Evolutionary conservation across 2,888 invertebrate species (phyloP), one percentile per base, ranked within the genome.

Genomic region (Stictocephala bisonia): DNA sequence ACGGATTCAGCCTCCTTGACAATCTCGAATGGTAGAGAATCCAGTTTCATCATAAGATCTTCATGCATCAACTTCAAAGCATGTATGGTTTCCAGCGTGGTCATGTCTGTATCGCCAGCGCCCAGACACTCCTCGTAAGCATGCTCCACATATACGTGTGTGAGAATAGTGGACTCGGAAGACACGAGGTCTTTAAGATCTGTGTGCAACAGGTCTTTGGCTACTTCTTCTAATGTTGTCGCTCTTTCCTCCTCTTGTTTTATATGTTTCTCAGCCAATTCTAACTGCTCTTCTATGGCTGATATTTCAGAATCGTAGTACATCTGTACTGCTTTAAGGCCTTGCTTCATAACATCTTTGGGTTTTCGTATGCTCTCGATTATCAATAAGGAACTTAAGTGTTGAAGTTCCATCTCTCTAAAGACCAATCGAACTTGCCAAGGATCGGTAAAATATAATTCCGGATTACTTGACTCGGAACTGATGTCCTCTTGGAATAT

Each of bases 381-480:
- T 9, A 64, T 60, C 22, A 70, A 24, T 2, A 74, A 51, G 0
- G 74, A 66, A n/a, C 67, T 69, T 6, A 74, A 50, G 29, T 74
- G 74, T 22, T 76, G 74, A 0, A 74, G 71, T 58, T 76, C 77
- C 71, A 77, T 73, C 20, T 77, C 73, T 51, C 73, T 73, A 11
- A 78, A 75, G 0, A 77, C 76, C 1, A 73, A 26, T 13, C 73
- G 64, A 18, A 78, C 44, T 66, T 78, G 70, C 74, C 72, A 75
- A 2, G 76, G 73, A 22, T 72, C 71, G 15, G 71, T 74, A 60
- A 78, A 78, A 56, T 75, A 76, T 22, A 74, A 64, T 9, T 67
- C 71, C 4, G 77, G 76, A 20, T 74, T 74, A 2, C 76, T 75
- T 41, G 41, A 24, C 29, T 64, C 64, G 9, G 50, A 27, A 58